These are phyloP conservation scores for Lamprotornis superbus DNA, from an alignment of 2,113 vertebrate species.

Conservation along the genomic window DNA sequence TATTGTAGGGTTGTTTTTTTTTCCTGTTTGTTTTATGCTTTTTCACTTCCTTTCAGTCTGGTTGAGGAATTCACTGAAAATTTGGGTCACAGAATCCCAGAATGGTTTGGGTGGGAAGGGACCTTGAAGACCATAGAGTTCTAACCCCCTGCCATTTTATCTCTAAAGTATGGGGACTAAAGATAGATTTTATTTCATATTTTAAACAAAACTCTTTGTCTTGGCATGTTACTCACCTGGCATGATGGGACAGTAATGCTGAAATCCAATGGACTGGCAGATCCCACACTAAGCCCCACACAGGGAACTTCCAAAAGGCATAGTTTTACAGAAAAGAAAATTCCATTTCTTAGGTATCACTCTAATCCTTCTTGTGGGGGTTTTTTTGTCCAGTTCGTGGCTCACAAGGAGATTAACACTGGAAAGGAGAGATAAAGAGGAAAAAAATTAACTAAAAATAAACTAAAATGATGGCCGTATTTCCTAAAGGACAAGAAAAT, in stretches of 20 bases:
- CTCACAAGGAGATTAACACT: neutral
- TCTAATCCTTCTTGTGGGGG: neutral
- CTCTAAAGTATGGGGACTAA: neutral
- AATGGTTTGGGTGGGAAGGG: neutral
- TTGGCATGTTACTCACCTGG: neutral
- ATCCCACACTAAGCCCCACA: neutral
- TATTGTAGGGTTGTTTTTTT: neutral
- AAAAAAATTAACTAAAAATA: neutral
- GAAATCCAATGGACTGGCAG: neutral
- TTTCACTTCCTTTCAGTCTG: neutral
- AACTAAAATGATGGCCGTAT: fast-evolving
- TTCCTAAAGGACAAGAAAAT: neutral
- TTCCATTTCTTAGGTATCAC: neutral
- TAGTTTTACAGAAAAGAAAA: neutral
- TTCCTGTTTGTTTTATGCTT: neutral
- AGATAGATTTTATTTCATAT: fast-evolving
- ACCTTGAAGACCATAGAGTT: neutral
- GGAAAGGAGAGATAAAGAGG: neutral
- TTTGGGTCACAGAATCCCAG: neutral
- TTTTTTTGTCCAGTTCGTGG: neutral
- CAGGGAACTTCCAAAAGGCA: neutral
- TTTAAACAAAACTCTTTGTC: neutral
- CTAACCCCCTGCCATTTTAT: neutral
- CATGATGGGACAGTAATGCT: neutral
- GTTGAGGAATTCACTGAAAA: neutral